Percentiles rank a stretch among this genome's conserved stretches.
Evolutionary conservation across 2,797 vertebrate species (phyloP).

Genomic region (Pterois miles): DNA sequence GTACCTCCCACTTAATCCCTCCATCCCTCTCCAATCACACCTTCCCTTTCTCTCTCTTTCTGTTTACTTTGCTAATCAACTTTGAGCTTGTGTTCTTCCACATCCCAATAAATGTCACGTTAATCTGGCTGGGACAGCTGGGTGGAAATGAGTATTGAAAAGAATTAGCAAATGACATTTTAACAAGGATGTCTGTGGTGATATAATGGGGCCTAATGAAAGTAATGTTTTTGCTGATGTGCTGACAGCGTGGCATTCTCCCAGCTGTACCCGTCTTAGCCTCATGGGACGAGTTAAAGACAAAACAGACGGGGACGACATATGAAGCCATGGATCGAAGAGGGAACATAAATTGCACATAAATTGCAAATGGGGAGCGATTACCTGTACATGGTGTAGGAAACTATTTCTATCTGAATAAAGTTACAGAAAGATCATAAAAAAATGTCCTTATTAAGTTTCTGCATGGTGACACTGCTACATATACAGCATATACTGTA

Average conservation of each 20-base stretch:
- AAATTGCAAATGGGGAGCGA: slow-evolving; percentile 11
- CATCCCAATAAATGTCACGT: slow-evolving; percentile 52
- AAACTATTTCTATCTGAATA: neutral
- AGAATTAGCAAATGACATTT: slow-evolving; percentile 74
- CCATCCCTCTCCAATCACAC: neutral
- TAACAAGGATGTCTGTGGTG: slow-evolving; percentile 70
- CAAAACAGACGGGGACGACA: slow-evolving; percentile 17
- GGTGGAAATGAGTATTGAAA: slow-evolving; percentile 64
- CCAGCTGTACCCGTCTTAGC: slow-evolving; percentile 38
- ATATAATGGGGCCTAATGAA: slow-evolving; percentile 71
- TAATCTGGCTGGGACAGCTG: slow-evolving; percentile 60
- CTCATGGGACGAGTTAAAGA: slow-evolving; percentile 24
- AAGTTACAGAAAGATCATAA: neutral
- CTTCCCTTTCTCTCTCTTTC: neutral
- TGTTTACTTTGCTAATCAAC: slow-evolving; percentile 54
- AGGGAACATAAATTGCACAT: neutral
- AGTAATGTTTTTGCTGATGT: slow-evolving; percentile 57
- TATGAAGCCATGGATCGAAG: slow-evolving; percentile 9
- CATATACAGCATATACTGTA: no score
- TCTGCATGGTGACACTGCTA: no score
- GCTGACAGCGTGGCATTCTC: slow-evolving; percentile 64
- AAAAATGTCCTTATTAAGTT: no score
- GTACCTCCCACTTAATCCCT: neutral
- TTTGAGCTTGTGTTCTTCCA: slow-evolving; percentile 49
- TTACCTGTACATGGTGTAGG: neutral